Base-by-base conservation (phyloP, 2,888 invertebrate genomes). In the Lasioglossum figueresi region DNA sequence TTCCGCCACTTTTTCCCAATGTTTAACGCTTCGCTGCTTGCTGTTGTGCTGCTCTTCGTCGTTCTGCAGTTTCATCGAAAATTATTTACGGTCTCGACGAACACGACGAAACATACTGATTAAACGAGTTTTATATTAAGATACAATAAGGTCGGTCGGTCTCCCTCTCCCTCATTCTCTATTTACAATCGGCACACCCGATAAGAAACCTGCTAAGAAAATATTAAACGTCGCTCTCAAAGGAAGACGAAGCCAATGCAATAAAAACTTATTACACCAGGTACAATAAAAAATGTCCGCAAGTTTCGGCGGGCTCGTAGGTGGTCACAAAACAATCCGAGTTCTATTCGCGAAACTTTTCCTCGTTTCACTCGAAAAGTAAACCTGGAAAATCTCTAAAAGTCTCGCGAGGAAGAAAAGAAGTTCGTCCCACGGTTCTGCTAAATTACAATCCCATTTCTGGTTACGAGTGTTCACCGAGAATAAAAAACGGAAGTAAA, bases 11-110 rank as follows among this genome's bases (percentile, higher is more conserved):
- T 70, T 70, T 59, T 59, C 40, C 43, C 43, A 19, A 77, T 19
- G n/a, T 73, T 73, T 3, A 40, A 52, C 59, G 82, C 84, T 82
- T 88, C 31, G 43, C n/a, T n/a, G 82, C 63, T 89, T 83, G 63
- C 66, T 43, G 83, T 79, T 81, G 40, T 27, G 56, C 66, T 73
- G 27, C 68, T n/a, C 12, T 56, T 82, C 82, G 88, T 87, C 85
- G 90, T 90, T 87, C 90, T 90, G 89, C 85, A 84, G 75, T 88
- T 79, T 88, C 82, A 70, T 72, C 48, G 73, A 19, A 12, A 37
- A 82, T 70, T 71, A 27, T 73, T 52, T 4, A n/a, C 40, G 43
- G 48, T 66, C 34, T 63, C 48, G 43, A 43, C 48, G 23, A 66
- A 27, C 63, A 27, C 6, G 10, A 37, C 27, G 2, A 43, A 27